Evolutionary conservation across 2,113 vertebrate species (phyloP).

Genomic region (Arvicanthis niloticus): DNA sequence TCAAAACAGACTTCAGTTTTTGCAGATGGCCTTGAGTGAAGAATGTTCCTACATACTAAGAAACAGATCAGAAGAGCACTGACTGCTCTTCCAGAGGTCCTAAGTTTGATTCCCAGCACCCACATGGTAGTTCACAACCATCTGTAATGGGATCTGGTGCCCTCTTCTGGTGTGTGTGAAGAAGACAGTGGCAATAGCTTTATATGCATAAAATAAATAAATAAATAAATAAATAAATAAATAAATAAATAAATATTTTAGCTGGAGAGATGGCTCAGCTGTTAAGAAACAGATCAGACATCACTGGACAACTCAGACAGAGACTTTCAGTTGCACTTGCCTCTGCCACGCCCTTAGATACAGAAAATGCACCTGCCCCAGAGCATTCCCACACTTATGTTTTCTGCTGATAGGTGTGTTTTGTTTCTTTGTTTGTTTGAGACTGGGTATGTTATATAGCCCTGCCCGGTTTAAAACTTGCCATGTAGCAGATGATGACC

Average conservation of each 20-base stretch:
- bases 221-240: no score
- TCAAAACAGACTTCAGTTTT: slow-evolving; percentile 30
- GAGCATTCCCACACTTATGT: background rate
- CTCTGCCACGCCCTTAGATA: background rate
- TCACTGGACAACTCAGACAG: background rate
- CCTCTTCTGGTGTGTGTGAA: no score
- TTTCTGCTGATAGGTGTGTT: background rate
- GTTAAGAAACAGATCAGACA: background rate
- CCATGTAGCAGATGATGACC: background rate
- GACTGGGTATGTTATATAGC: background rate
- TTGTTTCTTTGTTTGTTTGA: background rate
- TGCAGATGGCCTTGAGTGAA: background rate
- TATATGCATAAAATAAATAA: no score
- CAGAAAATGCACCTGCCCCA: background rate
- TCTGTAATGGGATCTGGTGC: no score
- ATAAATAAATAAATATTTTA: no score
- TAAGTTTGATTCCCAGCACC: no score
- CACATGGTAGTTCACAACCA: no score
- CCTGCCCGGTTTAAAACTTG: background rate
- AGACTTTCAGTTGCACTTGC: background rate
- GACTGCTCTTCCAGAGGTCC: no score
- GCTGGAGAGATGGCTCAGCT: no score
- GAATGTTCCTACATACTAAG: background rate
- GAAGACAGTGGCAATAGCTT: no score
- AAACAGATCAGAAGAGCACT: background rate